A percentile compares a stretch with the other conserved stretches of the same genome.
phyloP scores from a whole-genome alignment of 2,113 vertebrate species.

The Brachyhypopomus occidentalis region DNA sequence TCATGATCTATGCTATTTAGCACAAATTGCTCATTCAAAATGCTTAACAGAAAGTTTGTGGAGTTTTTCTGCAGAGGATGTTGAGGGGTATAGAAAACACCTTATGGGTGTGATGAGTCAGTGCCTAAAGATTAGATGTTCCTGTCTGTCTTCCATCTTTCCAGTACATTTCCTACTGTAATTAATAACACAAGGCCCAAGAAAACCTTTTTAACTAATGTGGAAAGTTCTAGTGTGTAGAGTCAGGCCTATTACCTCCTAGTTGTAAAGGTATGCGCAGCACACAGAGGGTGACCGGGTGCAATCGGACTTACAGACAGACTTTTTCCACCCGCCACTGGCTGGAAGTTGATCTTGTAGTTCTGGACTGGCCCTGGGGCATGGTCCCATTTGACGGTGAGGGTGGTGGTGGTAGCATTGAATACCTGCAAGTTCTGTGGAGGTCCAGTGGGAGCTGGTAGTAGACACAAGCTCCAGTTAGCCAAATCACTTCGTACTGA shows the following conservation, averaged over 20 bases:
- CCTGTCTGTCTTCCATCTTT: constrained; percentile 44
- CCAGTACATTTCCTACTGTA: constrained; percentile 38
- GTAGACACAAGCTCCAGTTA: constrained; percentile 29
- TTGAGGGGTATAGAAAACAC: constrained; percentile 38
- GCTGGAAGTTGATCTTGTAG: constrained; percentile 84
- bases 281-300: neutral
- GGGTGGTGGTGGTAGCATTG: constrained; percentile 85
- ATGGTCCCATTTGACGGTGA: constrained; percentile 90
- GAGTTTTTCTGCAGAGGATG: neutral
- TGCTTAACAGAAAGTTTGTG: constrained; percentile 20
- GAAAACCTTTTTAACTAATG: constrained; percentile 33
- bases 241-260: constrained; percentile 7
- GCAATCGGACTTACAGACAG: constrained; percentile 75
- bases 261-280: constrained; percentile 28
- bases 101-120: constrained; percentile 37
- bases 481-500: neutral
- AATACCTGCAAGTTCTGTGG: constrained; percentile 89
- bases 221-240: constrained; percentile 38
- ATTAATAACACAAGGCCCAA: constrained; percentile 43
- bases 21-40: constrained; percentile 22
- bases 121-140: constrained; percentile 13
- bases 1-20: neutral
- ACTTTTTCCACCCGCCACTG: constrained; percentile 75
- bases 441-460: constrained; percentile 79
- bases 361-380: constrained; percentile 85